Base-by-base conservation (phyloP, 2,797 vertebrate genomes). In the Poeciliopsis gracilis region DNA sequence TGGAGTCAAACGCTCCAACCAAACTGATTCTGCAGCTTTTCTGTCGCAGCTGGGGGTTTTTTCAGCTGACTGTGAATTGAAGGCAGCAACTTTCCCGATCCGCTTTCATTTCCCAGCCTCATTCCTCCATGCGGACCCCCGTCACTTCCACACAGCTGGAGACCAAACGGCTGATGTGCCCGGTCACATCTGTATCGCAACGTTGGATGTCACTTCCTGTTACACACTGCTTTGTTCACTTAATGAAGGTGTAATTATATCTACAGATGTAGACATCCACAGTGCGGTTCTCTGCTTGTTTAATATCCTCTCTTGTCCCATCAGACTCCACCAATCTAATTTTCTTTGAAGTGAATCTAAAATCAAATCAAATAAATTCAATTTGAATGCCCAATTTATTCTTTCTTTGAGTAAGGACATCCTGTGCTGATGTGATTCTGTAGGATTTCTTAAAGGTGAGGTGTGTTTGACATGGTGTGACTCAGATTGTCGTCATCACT, bases 341-440 rank as follows among this genome's bases (percentile, higher is more conserved):
- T 57, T 71, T 16, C 16, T 80, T 70, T 69, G 13, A 83, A 88
- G 82, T 80, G 66, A 85, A 84, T 47, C 47, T 69, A 28, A 77
- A 86, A 86, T 89, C 70, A 85, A 82, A 89, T 85, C 46, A 76
- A 46, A 36, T 72, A 15, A 84, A 83, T 86, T 66, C 25, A 67
- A 84, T 82, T 77, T 47, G 1, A 59, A 59, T 57, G 25, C 13
- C 28, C 28, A 33, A 69, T 74, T 57, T 77, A 57, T 74, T 53
- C 47, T n/a, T 2, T 72, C 77, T 76, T 72, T 23, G 43, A 75
- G 30, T 66, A 49, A 20, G 45, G 57, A 43, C 46, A 49, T 73
- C 28, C 46, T 41, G 67, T 47, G 71, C 12, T 38, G 59, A 43
- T 67, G 57, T 77, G 75, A 75, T 70, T 74, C 11, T 28, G 23